Evolutionary conservation across 1,140 invertebrate species (phyloP).

Genomic region (Ephestia elutella): DNA sequence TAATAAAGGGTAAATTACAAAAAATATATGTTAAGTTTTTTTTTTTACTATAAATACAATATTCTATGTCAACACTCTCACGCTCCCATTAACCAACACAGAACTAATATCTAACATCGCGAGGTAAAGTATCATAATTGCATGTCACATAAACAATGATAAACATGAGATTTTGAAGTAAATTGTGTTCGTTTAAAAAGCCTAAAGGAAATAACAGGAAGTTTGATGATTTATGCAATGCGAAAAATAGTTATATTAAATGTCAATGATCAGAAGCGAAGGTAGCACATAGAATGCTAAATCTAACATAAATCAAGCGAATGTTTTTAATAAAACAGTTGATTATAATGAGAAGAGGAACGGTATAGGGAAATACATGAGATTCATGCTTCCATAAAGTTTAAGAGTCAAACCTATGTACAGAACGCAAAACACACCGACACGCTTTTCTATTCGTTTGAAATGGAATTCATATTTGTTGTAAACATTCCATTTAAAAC

Average conservation of each 20-base stretch:
- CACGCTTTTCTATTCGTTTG: neutral
- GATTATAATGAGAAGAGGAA: neutral
- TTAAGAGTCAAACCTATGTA: neutral
- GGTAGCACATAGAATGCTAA: neutral
- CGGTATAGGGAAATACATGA: neutral
- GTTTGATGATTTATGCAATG: neutral
- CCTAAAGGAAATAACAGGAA: neutral
- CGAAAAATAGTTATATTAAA: neutral
- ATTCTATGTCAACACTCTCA: neutral
- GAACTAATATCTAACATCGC: neutral
- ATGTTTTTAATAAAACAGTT: neutral
- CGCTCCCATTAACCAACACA: neutral
- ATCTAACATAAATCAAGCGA: neutral
- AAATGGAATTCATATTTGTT: neutral
- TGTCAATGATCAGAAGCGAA: neutral
- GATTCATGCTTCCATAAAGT: neutral
- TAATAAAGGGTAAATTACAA: too few relatives aligned
- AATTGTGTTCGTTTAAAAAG: too few relatives aligned
- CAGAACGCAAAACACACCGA: neutral
- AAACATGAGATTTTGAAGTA: too few relatives aligned
- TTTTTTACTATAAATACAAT: too few relatives aligned
- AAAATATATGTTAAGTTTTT: too few relatives aligned
- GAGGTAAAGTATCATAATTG: neutral
- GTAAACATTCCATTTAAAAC: slow-evolving; percentile 1
- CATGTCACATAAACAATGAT: neutral